These are phyloP conservation scores for Actinopyga echinites DNA, from an alignment of 53 echinoderm and acorn worm genomes.

Conservation along the genomic window DNA sequence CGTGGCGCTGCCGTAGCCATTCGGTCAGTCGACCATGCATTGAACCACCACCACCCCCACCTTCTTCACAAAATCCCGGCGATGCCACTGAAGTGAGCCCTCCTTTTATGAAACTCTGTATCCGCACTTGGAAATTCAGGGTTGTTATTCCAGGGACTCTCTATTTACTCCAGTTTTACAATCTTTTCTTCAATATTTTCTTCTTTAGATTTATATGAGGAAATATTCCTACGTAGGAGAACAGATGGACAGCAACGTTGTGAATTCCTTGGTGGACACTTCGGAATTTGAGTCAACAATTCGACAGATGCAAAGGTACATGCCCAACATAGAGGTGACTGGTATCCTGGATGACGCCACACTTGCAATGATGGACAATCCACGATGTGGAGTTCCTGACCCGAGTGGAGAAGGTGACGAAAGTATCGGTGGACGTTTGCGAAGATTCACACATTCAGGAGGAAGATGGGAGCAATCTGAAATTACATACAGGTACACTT, in stretches of 20 bases:
- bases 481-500: conserved; percentile 70
- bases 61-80: too few relatives aligned
- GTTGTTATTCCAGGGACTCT: too few relatives aligned
- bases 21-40: too few relatives aligned
- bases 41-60: too few relatives aligned
- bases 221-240: conserved; percentile 52
- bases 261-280: conserved; percentile 40
- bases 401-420: conserved; percentile 61
- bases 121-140: too few relatives aligned
- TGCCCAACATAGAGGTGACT: conserved; percentile 59
- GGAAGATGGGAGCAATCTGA: conserved; percentile 66
- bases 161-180: background rate
- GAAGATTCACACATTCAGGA: conserved; percentile 76
- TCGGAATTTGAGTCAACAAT: conserved; percentile 64
- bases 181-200: background rate
- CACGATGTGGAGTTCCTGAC: conserved; percentile 92
- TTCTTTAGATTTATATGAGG: conserved; percentile 58
- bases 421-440: conserved; percentile 73
- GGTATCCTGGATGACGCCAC: conserved; percentile 73
- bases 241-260: conserved; percentile 28
- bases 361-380: conserved; percentile 55
- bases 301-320: conserved; percentile 69
- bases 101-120: too few relatives aligned
- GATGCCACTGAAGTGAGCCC: too few relatives aligned
- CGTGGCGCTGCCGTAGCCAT: too few relatives aligned